These are phyloP conservation scores for Oryzias curvinotus DNA, from an alignment of 2,113 vertebrate genomes.

Conservation along the genomic window DNA sequence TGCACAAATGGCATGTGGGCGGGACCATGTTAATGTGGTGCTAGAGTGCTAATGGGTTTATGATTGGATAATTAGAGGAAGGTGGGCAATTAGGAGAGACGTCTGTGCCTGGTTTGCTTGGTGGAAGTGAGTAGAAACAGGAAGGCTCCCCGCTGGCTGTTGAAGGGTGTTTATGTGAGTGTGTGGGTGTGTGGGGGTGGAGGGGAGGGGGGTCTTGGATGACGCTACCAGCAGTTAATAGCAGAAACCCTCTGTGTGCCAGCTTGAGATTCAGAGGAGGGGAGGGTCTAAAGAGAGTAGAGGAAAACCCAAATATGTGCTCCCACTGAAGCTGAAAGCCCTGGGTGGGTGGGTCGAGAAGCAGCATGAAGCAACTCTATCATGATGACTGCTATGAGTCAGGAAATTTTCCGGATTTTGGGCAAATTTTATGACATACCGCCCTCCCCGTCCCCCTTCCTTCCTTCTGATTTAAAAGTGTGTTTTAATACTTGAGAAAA, in stretches of 20 bases:
- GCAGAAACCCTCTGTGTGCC: slow-evolving; percentile 64
- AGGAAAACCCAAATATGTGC: slow-evolving; percentile 21
- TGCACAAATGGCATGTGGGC: slow-evolving; percentile 62
- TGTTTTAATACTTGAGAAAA: slow-evolving; percentile 92
- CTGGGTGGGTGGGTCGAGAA: background rate
- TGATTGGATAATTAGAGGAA: slow-evolving; percentile 83
- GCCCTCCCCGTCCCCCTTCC: slow-evolving; percentile 6
- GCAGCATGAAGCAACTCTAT: background rate
- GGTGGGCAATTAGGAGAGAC: slow-evolving; percentile 77
- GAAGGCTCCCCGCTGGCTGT: slow-evolving; percentile 73
- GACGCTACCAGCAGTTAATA: slow-evolving; percentile 59
- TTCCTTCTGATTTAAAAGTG: slow-evolving; percentile 86
- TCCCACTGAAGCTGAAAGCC: slow-evolving; percentile 10
- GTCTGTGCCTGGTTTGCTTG: slow-evolving; percentile 62
- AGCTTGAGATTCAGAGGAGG: slow-evolving; percentile 40
- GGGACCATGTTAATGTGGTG: slow-evolving; percentile 80
- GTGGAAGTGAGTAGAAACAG: slow-evolving; percentile 66
- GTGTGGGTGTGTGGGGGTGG: slow-evolving; percentile 46
- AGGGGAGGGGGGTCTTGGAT: slow-evolving; percentile 67
- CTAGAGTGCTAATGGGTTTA: slow-evolving; percentile 81
- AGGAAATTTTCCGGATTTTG: slow-evolving; percentile 20
- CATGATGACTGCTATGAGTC: slow-evolving; percentile 14
- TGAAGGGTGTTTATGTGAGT: slow-evolving; percentile 73
- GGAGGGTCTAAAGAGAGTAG: slow-evolving; percentile 27
- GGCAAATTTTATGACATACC: slow-evolving; percentile 1